These are phyloP conservation scores for Omphaloscelis lunosa DNA, from an alignment of 2,888 invertebrate genomes.

Conservation along the genomic window DNA sequence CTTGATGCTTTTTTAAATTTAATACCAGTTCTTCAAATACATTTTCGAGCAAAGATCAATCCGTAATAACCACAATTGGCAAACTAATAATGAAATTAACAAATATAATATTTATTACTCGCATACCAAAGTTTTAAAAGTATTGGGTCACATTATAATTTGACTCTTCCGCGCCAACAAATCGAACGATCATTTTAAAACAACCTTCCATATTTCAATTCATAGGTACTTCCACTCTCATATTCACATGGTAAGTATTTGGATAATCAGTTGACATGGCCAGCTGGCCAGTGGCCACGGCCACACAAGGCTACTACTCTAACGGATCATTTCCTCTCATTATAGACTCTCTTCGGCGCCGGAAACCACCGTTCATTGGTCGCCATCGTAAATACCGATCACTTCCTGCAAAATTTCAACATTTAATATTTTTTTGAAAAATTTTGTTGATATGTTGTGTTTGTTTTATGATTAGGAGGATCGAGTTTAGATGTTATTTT, in stretches of 20 bases:
- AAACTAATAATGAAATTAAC: not conserved
- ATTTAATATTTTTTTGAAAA: constrained; percentile 59
- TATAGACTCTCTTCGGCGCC: constrained; percentile 73
- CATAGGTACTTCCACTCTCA: constrained; percentile 25
- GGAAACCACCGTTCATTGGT: constrained; percentile 82
- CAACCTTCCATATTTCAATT: constrained; percentile 18
- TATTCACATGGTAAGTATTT: constrained; percentile 53
- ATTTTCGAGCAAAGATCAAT: not conserved
- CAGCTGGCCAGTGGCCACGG: constrained; percentile 48
- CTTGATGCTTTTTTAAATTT: not conserved
- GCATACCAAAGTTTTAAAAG: not conserved
- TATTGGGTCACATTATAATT: not conserved
- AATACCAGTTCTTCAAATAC: not conserved
- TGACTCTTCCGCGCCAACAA: not conserved
- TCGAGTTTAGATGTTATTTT: constrained; percentile 19
- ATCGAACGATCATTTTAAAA: not conserved
- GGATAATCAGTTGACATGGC: constrained; percentile 58
- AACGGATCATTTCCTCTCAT: constrained; percentile 68
- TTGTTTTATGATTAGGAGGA: constrained; percentile 27
- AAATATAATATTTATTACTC: not conserved
- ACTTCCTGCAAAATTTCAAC: constrained; percentile 78
- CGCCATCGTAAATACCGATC: constrained; percentile 80
- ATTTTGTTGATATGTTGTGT: constrained; percentile 13
- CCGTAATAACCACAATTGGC: not conserved
- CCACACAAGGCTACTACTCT: constrained; percentile 56